These are phyloP conservation scores for Stenchaetothrips biformis DNA, from an alignment of 2,888 invertebrate genomes.

Conservation along the genomic window DNA sequence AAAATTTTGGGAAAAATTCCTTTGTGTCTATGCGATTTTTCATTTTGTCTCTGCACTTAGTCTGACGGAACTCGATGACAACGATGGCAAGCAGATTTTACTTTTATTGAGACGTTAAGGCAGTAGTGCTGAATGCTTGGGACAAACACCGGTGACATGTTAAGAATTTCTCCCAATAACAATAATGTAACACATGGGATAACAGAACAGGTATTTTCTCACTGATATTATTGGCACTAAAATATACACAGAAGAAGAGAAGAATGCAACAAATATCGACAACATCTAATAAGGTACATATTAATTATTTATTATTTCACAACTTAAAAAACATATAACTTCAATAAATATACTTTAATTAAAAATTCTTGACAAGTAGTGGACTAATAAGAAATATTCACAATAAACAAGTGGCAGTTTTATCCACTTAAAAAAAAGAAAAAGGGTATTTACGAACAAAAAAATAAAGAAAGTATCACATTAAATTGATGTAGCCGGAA, in stretches of 20 bases:
- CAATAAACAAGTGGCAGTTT: background rate
- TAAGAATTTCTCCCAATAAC: background rate
- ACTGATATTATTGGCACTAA: background rate
- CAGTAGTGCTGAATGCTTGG: background rate
- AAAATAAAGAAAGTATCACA: background rate
- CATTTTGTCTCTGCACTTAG: too few species aligned
- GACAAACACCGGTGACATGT: background rate
- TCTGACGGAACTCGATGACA: too few species aligned
- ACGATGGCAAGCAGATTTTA: background rate
- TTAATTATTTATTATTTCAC: background rate
- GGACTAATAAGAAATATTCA: background rate
- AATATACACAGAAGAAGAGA: background rate
- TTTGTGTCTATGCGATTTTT: too few species aligned
- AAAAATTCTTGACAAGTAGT: background rate
- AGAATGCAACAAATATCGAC: background rate
- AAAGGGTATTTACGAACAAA: background rate
- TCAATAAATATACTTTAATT: background rate
- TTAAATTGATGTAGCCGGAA: too few species aligned
- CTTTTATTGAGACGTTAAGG: background rate
- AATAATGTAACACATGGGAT: background rate
- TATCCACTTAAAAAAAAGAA: too few species aligned
- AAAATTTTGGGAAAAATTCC: background rate
- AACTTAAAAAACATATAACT: slow-evolving; percentile 7
- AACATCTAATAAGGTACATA: background rate
- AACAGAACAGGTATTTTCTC: background rate